Evolutionary conservation across 2,797 vertebrate species (phyloP), one percentile per base, ranked within the genome.

Genomic region (Sebastiscus tertius): DNA sequence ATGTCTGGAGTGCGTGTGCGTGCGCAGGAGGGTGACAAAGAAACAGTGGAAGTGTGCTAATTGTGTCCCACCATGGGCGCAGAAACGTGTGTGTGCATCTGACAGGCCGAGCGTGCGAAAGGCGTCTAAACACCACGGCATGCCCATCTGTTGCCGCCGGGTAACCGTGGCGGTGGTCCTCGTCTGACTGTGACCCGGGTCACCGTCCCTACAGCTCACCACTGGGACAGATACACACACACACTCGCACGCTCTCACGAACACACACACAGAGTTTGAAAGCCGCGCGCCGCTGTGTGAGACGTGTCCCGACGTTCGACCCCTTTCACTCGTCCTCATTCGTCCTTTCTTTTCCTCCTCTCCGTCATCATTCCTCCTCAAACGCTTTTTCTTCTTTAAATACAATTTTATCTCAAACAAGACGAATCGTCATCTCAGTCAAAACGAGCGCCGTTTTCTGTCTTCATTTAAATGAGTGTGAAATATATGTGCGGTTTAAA

Each of bases 61-160:
- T 93, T 91, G 84, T 88, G 84, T 92, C 85, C 81, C 86, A 75
- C 82, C 79, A 82, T 80, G 88, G 81, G 81, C 49, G n/a, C 64
- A 29, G 77, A 75, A 46, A 77, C 55, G 75, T 42, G 22, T 56
- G 52, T 75, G 34, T 68, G 82, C 68, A 46, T 82, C 80, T 86
- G 89, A 91, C 88, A 84, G 78, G 64, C 79, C 46, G 78, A 73
- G 70, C 75, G 88, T 87, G 83, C 84, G 42, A 56, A 49, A 88
- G 86, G 89, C 82, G 56, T 92, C 90, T 89, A 86, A 90, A 86
- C 91, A 89, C 90, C 75, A 59, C 61, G 75, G 91, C 54, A 80
- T 69, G 83, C 80, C 93, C 93, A 95, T 96, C 94, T 96, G 94
- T 89, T 93, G 89, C 87, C 89, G 82, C 80, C 62, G 75, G 85